A percentile compares a stretch with the other conserved stretches of the same genome.
Conservation (phyloP, 2,888 invertebrate genomes). For the Dasypogon diadema region DNA sequence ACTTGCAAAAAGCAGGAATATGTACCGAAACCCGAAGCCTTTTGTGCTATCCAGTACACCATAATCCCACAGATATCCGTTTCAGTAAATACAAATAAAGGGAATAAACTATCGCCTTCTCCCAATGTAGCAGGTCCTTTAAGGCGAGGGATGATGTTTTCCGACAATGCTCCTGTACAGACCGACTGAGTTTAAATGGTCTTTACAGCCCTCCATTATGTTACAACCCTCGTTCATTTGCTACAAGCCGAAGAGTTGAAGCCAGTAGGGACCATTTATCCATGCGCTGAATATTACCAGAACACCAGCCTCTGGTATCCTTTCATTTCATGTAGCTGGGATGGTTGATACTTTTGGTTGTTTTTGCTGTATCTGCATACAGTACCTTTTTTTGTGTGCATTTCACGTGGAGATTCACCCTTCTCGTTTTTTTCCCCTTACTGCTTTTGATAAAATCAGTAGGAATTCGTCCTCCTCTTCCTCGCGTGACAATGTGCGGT, state of each 20-base stretch:
- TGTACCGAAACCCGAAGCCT: constrained; percentile 17
- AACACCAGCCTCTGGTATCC: constrained; percentile 37
- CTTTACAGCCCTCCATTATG: constrained; percentile 49
- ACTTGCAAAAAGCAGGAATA: constrained; percentile 30
- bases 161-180: constrained; percentile 42
- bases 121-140: constrained; percentile 19
- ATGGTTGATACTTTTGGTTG: constrained; percentile 34
- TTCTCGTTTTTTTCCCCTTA: constrained; percentile 4
- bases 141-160: constrained; percentile 49
- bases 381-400: constrained; percentile 1
- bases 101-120: constrained; percentile 46
- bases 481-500: background rate
- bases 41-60: constrained; percentile 32
- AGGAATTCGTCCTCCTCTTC: background rate
- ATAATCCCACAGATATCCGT: constrained; percentile 57
- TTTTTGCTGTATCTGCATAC: constrained; percentile 13
- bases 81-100: constrained; percentile 52
- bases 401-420: constrained; percentile 39
- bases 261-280: constrained; percentile 49
- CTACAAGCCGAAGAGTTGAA: constrained; percentile 40
- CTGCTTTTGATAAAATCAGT: background rate
- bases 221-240: constrained; percentile 48
- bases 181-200: constrained; percentile 53
- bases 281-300: constrained; percentile 50
- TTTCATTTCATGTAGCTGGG: constrained; percentile 28